Evolutionary conservation across 2,888 invertebrate genomes (phyloP).

Genomic region (Cephus sareptanus): DNA sequence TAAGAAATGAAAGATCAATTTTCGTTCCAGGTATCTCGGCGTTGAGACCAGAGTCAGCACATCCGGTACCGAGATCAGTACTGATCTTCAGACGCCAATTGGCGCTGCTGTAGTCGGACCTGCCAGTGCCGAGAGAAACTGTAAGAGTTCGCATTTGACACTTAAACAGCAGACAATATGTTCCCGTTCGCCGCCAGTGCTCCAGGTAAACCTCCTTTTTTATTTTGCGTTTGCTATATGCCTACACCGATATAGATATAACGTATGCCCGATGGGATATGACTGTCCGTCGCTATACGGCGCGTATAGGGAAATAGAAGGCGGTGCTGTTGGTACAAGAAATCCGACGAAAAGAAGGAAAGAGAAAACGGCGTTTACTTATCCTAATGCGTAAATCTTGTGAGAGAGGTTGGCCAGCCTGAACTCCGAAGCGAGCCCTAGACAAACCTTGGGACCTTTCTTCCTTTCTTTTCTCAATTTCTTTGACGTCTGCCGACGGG

Average conservation of each 20-base stretch:
- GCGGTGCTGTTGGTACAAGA: too few relatives aligned
- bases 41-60: constrained; percentile 52
- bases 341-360: too few relatives aligned
- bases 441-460: constrained; percentile 38
- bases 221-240: too few relatives aligned
- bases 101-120: constrained; percentile 63
- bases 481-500: constrained; percentile 44
- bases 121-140: constrained; percentile 61
- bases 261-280: too few relatives aligned
- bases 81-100: constrained; percentile 48
- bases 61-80: constrained; percentile 42
- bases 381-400: constrained; percentile 53
- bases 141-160: constrained; percentile 61
- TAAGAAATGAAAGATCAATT: too few relatives aligned
- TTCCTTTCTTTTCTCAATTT: constrained; percentile 22
- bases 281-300: too few relatives aligned
- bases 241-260: too few relatives aligned
- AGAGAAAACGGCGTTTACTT: constrained; percentile 48
- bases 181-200: constrained; percentile 60
- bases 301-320: too few relatives aligned
- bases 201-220: constrained; percentile 50
- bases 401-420: constrained; percentile 19
- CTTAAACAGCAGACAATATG: constrained; percentile 62
- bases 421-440: constrained; percentile 28
- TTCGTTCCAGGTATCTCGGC: constrained; percentile 55